phyloP scores from a whole-genome alignment of 1,140 invertebrate species.

The Drosophila pseudoananassae region DNA sequence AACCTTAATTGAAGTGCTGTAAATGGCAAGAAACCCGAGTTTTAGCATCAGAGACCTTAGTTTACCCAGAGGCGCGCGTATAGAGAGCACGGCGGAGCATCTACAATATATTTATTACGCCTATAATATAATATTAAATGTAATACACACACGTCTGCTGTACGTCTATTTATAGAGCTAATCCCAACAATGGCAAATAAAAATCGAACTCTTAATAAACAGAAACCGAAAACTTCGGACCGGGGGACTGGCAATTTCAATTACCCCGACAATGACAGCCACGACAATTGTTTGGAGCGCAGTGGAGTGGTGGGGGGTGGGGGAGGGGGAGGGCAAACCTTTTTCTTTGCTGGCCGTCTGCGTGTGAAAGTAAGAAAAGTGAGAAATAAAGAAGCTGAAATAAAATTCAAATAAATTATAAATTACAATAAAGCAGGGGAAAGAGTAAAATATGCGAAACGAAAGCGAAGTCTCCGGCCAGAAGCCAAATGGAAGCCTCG shows the following conservation, averaged over 20 bases:
- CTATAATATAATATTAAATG: constrained; percentile 50
- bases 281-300: not conserved
- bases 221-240: constrained; percentile 33
- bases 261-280: constrained; percentile 43
- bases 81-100: constrained; percentile 33
- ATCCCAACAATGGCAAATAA: constrained; percentile 66
- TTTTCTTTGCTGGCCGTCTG: constrained; percentile 28
- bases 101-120: constrained; percentile 69
- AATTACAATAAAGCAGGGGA: constrained; percentile 56
- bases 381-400: constrained; percentile 30
- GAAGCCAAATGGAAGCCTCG: constrained; percentile 48
- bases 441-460: constrained; percentile 71
- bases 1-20: constrained; percentile 31
- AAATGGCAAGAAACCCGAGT: constrained; percentile 29
- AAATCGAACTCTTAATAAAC: constrained; percentile 70
- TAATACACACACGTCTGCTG: constrained; percentile 27
- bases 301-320: constrained; percentile 4
- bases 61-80: constrained; percentile 4
- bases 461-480: constrained; percentile 70
- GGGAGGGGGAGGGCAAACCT: constrained; percentile 41
- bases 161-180: constrained; percentile 70
- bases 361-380: constrained; percentile 67
- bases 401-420: constrained; percentile 67
- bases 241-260: constrained; percentile 51
- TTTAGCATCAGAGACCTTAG: constrained; percentile 8